These are phyloP conservation scores for Todiramphus saurophagus DNA, from an alignment of 2,113 vertebrate genomes.

Conservation along the genomic window DNA sequence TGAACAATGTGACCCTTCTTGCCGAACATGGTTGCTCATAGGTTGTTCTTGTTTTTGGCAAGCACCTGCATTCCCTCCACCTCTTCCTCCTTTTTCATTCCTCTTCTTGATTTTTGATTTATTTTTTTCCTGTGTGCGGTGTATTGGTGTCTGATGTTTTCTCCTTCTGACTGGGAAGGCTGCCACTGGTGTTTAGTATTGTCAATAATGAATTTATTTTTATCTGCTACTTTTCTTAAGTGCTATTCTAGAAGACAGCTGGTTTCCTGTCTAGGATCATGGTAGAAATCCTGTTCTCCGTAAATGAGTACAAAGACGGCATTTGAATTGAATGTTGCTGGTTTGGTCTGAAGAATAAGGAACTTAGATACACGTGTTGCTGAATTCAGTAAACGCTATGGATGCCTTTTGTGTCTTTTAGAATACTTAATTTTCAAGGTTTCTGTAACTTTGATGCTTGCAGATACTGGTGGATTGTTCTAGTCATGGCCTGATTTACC, in stretches of 20 bases:
- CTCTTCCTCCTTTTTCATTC: not conserved
- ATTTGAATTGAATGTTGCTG: not conserved
- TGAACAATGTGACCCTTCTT: not conserved
- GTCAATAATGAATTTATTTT: not conserved
- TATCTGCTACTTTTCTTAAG: not conserved
- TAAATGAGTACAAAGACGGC: not conserved
- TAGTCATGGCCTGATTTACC: not conserved
- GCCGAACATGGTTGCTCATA: not conserved
- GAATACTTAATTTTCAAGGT: not conserved
- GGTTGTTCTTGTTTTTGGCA: not conserved
- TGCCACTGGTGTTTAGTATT: not conserved
- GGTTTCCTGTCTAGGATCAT: not conserved
- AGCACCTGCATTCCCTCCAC: not conserved
- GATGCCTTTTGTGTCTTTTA: not conserved
- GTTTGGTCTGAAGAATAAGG: not conserved
- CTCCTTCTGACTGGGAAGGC: not conserved
- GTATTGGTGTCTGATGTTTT: not conserved
- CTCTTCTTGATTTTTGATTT: not conserved
- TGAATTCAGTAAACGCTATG: not conserved
- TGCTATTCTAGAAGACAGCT: not conserved
- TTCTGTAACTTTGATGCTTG: not conserved
- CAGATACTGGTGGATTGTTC: accelerated
- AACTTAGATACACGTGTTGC: not conserved
- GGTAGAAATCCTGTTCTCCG: not conserved
- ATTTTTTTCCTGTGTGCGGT: not conserved